Base-by-base conservation (phyloP, 1,140 invertebrate genomes). In the Homalodisca vitripennis region DNA sequence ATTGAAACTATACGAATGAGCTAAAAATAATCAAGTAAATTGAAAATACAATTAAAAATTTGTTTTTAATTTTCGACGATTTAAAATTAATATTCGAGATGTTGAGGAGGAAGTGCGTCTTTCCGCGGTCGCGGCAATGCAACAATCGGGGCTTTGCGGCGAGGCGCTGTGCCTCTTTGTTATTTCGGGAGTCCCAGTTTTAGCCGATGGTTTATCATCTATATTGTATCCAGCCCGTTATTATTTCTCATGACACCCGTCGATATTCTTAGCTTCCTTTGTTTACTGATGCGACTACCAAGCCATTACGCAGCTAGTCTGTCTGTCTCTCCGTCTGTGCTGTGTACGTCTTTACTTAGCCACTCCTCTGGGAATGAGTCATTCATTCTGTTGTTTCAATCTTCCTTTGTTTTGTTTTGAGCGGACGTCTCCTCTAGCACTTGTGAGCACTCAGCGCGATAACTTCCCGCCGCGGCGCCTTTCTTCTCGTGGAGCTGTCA, bases 201-300 rank as follows among this genome's bases (percentile, higher is more conserved):
- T 60, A 60, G 55, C 55, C 55, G 22, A 60, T 60, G 55, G 55
- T 60, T 60, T 60, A 60, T 60, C 55, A 60, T 60, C 55, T 60
- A 60, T 60, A 60, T 60, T 60, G 55, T 60, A 60, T 60, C 55
- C 27, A 22, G 55, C 22, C 48, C 12, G 55, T 60, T 60, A 60
- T 60, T 60, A 60, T 60, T 53, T 60, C 55, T 27, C 55, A 60
- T 24, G 55, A 22, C 55, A 27, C 48, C 55, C 55, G 55, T 60
- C 55, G 55, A 60, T 60, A 60, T 60, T 60, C 55, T 60, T 60
- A 30, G 55, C 55, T 29, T 51, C 55, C 26, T 53, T 60, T 60
- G 55, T 60, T 60, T 60, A 60, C 55, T 26, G 55, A 22, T 27
- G 22, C 55, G 22, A 60, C 29, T 60, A 60, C 55, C 6, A 6